These are phyloP conservation scores for Spodoptera littoralis DNA, from an alignment of 2,888 invertebrate species.

Conservation along the genomic window DNA sequence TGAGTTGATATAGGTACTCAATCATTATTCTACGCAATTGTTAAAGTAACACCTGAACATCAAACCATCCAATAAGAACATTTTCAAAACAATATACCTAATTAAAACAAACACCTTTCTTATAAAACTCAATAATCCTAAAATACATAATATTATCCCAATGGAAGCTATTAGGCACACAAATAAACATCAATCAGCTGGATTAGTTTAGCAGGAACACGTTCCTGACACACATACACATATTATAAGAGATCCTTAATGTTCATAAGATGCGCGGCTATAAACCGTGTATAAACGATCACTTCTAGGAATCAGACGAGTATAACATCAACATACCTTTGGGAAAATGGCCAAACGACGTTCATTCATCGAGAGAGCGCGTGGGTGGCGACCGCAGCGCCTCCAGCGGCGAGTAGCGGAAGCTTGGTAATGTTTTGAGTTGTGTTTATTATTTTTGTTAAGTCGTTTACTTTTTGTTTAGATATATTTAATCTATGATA, in stretches of 20 bases:
- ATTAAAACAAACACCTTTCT: conserved; percentile 2
- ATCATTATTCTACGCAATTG: too few relatives aligned
- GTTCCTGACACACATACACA: conserved; percentile 41
- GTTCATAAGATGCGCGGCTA: conserved; percentile 37
- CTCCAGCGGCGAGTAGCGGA: conserved; percentile 81
- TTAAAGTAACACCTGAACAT: too few relatives aligned
- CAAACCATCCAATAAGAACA: too few relatives aligned
- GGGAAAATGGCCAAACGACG: conserved; percentile 56
- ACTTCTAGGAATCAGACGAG: conserved; percentile 62
- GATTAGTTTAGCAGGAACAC: conserved; percentile 37
- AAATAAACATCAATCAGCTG: conserved; percentile 39
- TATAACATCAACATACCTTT: conserved; percentile 53
- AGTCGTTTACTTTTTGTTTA: neutral
- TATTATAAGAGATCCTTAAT: conserved; percentile 48
- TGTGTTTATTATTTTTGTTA: neutral
- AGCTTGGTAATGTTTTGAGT: conserved; percentile 50
- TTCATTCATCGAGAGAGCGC: conserved; percentile 67
- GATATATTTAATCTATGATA: too few relatives aligned
- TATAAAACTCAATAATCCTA: neutral
- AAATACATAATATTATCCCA: too few relatives aligned
- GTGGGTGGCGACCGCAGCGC: conserved; percentile 70
- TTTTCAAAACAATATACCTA: too few relatives aligned
- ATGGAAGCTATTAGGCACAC: too few relatives aligned
- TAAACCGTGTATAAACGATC: conserved; percentile 54
- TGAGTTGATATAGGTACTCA: too few relatives aligned